phyloP scores from a whole-genome alignment of 1,140 invertebrate species.

The Drosophila tsacasi region DNA sequence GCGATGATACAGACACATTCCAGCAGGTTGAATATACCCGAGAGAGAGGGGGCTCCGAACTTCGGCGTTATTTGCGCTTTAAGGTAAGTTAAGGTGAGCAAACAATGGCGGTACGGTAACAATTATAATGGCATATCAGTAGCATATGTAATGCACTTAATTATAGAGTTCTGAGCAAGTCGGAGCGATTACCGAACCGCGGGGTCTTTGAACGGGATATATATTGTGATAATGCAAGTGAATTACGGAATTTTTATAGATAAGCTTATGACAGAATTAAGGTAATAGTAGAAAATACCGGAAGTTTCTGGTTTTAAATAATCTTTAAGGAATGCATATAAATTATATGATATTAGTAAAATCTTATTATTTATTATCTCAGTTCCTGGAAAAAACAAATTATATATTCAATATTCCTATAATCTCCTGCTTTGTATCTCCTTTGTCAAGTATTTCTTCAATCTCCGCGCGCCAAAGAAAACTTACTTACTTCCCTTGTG shows the following conservation, averaged over 20 bases:
- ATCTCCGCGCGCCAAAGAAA: constrained; percentile 2
- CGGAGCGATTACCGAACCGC: neutral
- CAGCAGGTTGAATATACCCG: constrained; percentile 55
- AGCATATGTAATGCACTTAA: constrained; percentile 40
- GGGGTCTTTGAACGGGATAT: constrained; percentile 26
- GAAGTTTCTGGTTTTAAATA: neutral
- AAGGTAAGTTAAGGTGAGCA: constrained; percentile 25
- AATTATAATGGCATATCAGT: constrained; percentile 11
- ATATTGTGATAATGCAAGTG: neutral
- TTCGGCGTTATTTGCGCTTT: constrained; percentile 58
- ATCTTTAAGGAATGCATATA: neutral
- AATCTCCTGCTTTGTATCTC: constrained; percentile 5
- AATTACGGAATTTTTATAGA: constrained; percentile 9
- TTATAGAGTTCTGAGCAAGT: constrained; percentile 47
- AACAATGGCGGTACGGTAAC: constrained; percentile 31
- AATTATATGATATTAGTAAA: neutral
- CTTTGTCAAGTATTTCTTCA: neutral
- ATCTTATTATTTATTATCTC: neutral
- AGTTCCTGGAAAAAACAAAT: constrained; percentile 8
- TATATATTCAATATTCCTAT: constrained; percentile 20
- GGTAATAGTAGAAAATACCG: no score
- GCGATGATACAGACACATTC: constrained; percentile 25
- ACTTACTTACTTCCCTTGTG: constrained; percentile 3
- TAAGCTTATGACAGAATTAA: neutral
- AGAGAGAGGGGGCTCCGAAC: neutral